Evolutionary conservation across 2,113 vertebrate species (phyloP), one percentile per base, ranked within the genome.

Genomic region (Neofelis nebulosa): DNA sequence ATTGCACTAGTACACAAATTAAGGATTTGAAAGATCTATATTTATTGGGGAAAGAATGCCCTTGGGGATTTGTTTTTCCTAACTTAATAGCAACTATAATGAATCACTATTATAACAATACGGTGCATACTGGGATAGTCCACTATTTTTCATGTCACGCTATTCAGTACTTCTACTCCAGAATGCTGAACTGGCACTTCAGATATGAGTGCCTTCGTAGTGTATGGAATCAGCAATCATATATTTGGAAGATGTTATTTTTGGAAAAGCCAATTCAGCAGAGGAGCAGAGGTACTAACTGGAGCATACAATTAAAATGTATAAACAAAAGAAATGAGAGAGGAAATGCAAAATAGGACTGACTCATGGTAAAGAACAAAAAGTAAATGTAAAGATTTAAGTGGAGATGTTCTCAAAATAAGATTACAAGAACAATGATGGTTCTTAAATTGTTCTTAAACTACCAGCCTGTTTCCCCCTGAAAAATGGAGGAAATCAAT

Each of bases 231-330:
- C 57, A 63, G 65, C 78, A 94, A 55, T 84, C 82, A 38, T 61
- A 48, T 91, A 79, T 82, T 85, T 91, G 65, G 23, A 63, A 79
- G 29, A 73, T 36, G 41, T 19, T 98, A 69, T 27, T 95, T 96
- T 93, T 57, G 93, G 90, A 94, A 96, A 97, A 81, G 18, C 38
- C 4, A 29, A 31, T 79, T 93, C 65, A 68, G 93, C 19, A 91
- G 41, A 97, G 85, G n/a, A 86, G 15, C 48, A 86, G 21, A 68
- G n/a, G 21, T 61, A 83, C 18, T 81, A 96, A 68, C 2, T 76
- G 31, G 33, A 83, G 41, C 65, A 90, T 50, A 71, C 21, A 90
- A 73, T 78, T 91, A 91, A 94, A 96, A 82, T 66, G 45, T 76
- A 52, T 48, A 95, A 91, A 71, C 21, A 91, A 81, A 94, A 94